Base-by-base conservation (phyloP, 2,888 invertebrate genomes). In the Choristoneura rosaceana region DNA sequence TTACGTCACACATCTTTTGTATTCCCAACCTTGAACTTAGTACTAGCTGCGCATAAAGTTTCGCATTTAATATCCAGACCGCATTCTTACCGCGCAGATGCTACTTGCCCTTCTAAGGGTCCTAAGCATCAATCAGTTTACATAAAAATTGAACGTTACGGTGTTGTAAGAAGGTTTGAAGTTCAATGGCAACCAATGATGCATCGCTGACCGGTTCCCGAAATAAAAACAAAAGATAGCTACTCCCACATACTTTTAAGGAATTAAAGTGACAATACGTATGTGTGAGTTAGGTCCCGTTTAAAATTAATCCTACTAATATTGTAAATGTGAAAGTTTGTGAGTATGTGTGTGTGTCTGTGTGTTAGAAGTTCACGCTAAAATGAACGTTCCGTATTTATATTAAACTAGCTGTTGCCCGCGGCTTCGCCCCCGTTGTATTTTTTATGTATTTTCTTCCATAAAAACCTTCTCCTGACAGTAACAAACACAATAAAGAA, bases 1-100 rank as follows among this genome's bases (percentile, higher is more conserved):
- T 73, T 73, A 69, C 52, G 73, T 69, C 69, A 73, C 64, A 55
- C 55, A 25, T 41, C 25, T 15, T 59, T 60, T 8, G 47, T 74
- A 45, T 61, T 68, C 60, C 63, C 76, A 78, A 68, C 86, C 86
- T 83, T 85, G 84, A 86, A 85, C 86, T 84, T 83, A 74, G 77
- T 78, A 78, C 79, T 75, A 78, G 76, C 75, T 76, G 73, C 78
- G 79, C 81, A 81, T 82, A 78, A 79, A 79, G 79, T 80, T 68
- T 81, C 77, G 80, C 80, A 81, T 79, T 65, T 33, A 59, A 63
- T 76, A 75, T 76, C 75, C 76, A 75, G 76, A 77, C 77, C 74
- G 73, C 78, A 79, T 77, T 77, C 77, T 75, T 76, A 52, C 45
- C 62, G 50, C 66, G 67, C 65, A 66, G 66, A 62, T 58, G 55